phyloP scores from a whole-genome alignment of 2,888 invertebrate genomes.

The Portevinia maculata region DNA sequence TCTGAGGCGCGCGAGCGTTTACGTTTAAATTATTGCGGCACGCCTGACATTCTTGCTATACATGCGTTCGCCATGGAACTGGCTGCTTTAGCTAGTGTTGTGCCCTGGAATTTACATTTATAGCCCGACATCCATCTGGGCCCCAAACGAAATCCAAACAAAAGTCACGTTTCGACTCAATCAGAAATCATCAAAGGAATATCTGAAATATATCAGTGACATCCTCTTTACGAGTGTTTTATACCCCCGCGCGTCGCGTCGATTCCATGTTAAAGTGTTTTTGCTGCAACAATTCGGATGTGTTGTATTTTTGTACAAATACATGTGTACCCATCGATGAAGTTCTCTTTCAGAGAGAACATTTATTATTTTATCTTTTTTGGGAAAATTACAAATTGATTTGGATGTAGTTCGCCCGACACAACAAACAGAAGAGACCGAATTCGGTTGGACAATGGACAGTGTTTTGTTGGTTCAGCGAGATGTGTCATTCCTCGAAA shows the following conservation, averaged over 20 bases:
- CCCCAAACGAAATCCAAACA: slow-evolving; percentile 43
- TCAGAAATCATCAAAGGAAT: slow-evolving; percentile 74
- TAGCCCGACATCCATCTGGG: background rate
- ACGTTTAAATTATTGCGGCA: slow-evolving; percentile 73
- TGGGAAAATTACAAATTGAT: slow-evolving; percentile 63
- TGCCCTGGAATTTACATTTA: slow-evolving; percentile 26
- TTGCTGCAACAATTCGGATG: slow-evolving; percentile 15
- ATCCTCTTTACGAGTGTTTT: slow-evolving; percentile 67
- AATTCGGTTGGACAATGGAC: slow-evolving; percentile 19
- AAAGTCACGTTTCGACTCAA: slow-evolving; percentile 73
- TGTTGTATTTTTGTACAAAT: slow-evolving; percentile 56
- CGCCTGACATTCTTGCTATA: slow-evolving; percentile 72
- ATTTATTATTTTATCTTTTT: slow-evolving; percentile 39
- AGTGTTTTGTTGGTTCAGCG: background rate
- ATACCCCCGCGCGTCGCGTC: slow-evolving; percentile 39
- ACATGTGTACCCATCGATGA: slow-evolving; percentile 28
- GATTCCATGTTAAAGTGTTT: slow-evolving; percentile 22
- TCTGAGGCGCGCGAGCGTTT: slow-evolving; percentile 48
- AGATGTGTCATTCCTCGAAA: slow-evolving; percentile 61
- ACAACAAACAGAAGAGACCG: slow-evolving; percentile 40
- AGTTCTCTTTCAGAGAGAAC: slow-evolving; percentile 23
- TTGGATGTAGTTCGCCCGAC: slow-evolving; percentile 28
- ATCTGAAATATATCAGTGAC: slow-evolving; percentile 67
- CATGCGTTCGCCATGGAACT: slow-evolving; percentile 49
- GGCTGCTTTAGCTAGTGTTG: background rate